phyloP scores from a whole-genome alignment of 2,888 invertebrate species.

The Abrostola triplasia region DNA sequence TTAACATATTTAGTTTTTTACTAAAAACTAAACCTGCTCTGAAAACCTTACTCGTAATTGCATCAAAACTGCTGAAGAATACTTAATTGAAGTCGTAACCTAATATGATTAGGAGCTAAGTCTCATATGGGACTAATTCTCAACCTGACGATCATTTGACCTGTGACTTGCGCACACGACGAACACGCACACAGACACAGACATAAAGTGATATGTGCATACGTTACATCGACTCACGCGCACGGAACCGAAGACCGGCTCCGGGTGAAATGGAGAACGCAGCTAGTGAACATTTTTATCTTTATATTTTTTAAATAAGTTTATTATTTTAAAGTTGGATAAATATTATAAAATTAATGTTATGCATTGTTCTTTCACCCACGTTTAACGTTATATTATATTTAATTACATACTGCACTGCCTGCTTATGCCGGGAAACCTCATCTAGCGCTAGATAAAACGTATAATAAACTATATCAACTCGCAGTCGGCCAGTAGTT shows the following conservation, averaged over 20 bases:
- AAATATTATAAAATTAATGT: not conserved
- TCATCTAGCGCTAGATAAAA: too few species aligned
- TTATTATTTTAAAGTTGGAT: not conserved
- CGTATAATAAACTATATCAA: too few species aligned
- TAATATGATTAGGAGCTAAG: conserved; percentile 34
- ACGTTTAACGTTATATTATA: too few species aligned
- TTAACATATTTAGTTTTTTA: conserved; percentile 15
- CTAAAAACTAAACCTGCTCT: not conserved
- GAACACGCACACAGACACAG: conserved; percentile 42
- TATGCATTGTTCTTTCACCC: too few species aligned
- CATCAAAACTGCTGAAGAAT: conserved; percentile 17
- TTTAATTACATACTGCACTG: not conserved
- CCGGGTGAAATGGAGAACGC: conserved; percentile 12
- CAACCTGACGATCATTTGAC: conserved; percentile 64
- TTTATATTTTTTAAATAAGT: not conserved
- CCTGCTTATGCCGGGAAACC: too few species aligned
- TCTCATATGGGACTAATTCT: conserved; percentile 37
- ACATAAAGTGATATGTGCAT: conserved; percentile 15
- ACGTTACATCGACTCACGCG: conserved; percentile 33
- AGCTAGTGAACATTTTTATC: conserved; percentile 25
- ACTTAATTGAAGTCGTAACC: conserved; percentile 29
- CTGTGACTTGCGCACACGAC: conserved; percentile 61
- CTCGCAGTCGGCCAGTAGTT: too few species aligned
- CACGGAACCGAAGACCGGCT: conserved; percentile 36
- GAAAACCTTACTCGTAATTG: conserved; percentile 9